Base-by-base conservation (phyloP, 2,113 vertebrate species). In the Oxyruncus cristatus region DNA sequence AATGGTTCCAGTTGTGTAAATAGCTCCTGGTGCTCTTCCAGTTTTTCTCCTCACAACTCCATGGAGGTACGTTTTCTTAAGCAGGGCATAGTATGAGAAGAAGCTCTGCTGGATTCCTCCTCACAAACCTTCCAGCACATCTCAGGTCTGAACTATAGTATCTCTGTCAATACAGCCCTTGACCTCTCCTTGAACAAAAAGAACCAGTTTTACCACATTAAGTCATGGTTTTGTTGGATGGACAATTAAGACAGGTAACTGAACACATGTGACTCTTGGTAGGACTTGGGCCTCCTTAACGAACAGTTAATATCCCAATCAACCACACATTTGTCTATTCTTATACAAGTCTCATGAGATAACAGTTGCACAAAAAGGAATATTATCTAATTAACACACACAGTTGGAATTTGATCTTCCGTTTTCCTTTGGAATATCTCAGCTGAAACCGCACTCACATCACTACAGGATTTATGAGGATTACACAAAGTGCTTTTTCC, bases 1-100 rank as follows among this genome's bases (percentile, higher is more conserved):
- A 98, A 98, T 77, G 63, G 66, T 97, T 98, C 97, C 98, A 98
- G 96, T 97, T 98, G 97, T 98, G 94, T 97, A 98, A 98, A 98
- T 88, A 98, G 74, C 73, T 92, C 82, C 86, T 94, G 91, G 84
- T 96, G 91, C 70, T 95, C 91, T 78, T 93, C 96, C 90, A 96
- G 85, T n/a, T 90, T 94, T 95, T 79, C 85, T 79, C 55, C 81
- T 86, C 94, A 93, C 58, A 82, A 72, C 93, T 95, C 97, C 96
- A 80, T 50, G 74, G 96, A 97, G 97, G 95, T 85, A 39, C 2
- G 4, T 96, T 97, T 97, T 82, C 95, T 95, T 90, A 96, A 95
- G 85, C 75, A 93, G 92, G 95, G 93, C 89, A 96, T 5, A 26
- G 44, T 21, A 66, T 67, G 72, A 87, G 85, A 97, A 97, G 97